Base-by-base conservation (phyloP, 2,888 invertebrate genomes). In the Phengaris arion region DNA sequence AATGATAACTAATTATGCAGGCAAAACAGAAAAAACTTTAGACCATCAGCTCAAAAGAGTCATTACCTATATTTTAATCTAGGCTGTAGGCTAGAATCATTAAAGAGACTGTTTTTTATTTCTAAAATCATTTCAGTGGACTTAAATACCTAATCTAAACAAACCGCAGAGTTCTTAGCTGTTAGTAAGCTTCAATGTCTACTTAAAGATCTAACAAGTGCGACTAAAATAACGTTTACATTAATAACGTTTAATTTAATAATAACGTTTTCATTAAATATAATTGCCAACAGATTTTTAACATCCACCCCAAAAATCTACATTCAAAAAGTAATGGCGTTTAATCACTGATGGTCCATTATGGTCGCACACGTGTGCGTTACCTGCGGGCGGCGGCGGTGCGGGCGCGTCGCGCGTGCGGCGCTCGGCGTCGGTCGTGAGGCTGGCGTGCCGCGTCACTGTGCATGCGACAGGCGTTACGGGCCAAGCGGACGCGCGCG, bases 371-470 rank as follows among this genome's bases (percentile, higher is more conserved):
- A 74, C 13, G 46, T 51, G 75, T 45, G 81, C 82, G 79, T 81
- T 88, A 89, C 89, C 89, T 89, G 90, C 85, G 80, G 86, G 83
- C 80, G 88, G 84, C 80, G 85, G 79, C 80, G 87, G 80, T 82
- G 81, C 82, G 84, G 82, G 79, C 78, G 84, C 85, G 68, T 88
- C 84, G 79, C 86, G 86, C 81, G 86, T 85, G 80, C 83, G 85
- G 80, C 84, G 81, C 86, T 92, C 91, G 80, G 84, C 84, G 79
- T 89, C 86, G 79, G 89, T 85, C 80, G 90, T 88, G 80, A 90
- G 87, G 86, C 92, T 92, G 82, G 90, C 88, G 89, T 90, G 92
- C 81, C 92, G 89, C 86, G 87, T 87, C 92, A 91, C 93, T 91
- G 93, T 89, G 89, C 92, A 91, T 90, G 91, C 92, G 84, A 80